phyloP scores from a whole-genome alignment of 2,888 invertebrate species.

The Lottia gigantea region DNA sequence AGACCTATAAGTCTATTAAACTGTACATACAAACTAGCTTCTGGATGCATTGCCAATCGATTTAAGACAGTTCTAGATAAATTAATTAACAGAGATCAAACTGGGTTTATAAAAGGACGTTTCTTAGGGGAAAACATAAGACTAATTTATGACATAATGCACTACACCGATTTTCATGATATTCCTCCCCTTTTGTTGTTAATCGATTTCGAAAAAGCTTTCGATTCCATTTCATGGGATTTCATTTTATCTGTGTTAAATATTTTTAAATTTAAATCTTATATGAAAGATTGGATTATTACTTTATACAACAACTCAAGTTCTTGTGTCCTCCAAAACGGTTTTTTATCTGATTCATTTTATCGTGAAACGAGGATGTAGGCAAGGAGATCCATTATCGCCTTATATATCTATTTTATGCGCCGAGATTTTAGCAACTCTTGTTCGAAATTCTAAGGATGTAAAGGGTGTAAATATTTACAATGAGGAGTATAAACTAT shows the following conservation, averaged over 20 bases:
- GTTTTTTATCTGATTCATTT: not conserved
- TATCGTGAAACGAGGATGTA: not conserved
- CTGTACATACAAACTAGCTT: constrained; percentile 24
- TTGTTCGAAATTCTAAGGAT: constrained; percentile 8
- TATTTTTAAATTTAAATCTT: constrained; percentile 23
- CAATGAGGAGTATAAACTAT: too few species aligned
- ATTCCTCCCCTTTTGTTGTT: constrained; percentile 20
- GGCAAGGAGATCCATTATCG: constrained; percentile 1
- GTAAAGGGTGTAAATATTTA: not conserved
- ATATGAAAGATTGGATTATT: constrained; percentile 22
- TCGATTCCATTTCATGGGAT: constrained; percentile 23
- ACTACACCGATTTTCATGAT: constrained; percentile 21
- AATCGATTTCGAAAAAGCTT: constrained; percentile 29
- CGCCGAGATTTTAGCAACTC: not conserved
- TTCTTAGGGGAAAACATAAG: constrained; percentile 25
- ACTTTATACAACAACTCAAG: constrained; percentile 18
- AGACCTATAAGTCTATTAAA: constrained; percentile 20
- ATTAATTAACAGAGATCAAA: constrained; percentile 23
- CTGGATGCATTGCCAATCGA: constrained; percentile 22
- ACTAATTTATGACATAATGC: constrained; percentile 25
- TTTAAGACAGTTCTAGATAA: constrained; percentile 16
- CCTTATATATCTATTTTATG: not conserved
- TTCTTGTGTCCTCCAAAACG: not conserved
- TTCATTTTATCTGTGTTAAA: constrained; percentile 20
- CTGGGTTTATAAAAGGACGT: constrained; percentile 13